Conservation (phyloP, 1,140 invertebrate species). For the Ceratosolen fusciceps region DNA sequence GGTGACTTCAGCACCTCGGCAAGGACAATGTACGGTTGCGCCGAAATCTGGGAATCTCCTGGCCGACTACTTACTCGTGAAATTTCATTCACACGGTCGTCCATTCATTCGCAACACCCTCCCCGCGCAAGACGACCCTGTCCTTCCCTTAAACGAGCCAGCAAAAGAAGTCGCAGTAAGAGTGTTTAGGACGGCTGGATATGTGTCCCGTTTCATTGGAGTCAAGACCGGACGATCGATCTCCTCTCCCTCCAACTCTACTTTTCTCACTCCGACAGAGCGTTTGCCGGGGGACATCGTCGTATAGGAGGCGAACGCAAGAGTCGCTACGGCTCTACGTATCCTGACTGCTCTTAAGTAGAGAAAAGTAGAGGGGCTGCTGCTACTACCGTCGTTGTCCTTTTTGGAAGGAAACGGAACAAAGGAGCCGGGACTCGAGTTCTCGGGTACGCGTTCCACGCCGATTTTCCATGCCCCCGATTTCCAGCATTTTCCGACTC, state of each 20-base stretch:
- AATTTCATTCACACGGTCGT: slow-evolving; percentile 17
- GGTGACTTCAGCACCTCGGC: background rate
- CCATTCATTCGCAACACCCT: background rate
- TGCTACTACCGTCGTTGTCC: too few relatives aligned
- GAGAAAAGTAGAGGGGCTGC: slow-evolving; percentile 18
- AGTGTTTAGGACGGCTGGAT: background rate
- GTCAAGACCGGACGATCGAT: slow-evolving; percentile 12
- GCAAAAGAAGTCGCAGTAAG: background rate
- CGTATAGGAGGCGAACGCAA: background rate
- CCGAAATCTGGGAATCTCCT: background rate
- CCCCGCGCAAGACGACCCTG: too few relatives aligned
- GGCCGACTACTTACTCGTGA: slow-evolving; percentile 30
- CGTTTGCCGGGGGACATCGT: background rate
- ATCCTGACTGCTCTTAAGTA: slow-evolving; percentile 36
- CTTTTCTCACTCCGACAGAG: too few relatives aligned
- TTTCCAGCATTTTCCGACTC: slow-evolving; percentile 7
- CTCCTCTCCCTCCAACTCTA: too few relatives aligned
- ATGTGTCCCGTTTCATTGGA: slow-evolving; percentile 4
- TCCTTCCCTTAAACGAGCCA: background rate
- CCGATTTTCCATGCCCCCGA: slow-evolving; percentile 9
- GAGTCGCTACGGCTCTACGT: background rate
- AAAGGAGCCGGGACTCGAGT: background rate
- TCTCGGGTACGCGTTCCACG: background rate
- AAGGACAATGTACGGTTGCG: background rate
- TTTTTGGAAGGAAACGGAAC: background rate